Evolutionary conservation across 2,888 invertebrate genomes (phyloP).

Genomic region (Globia sparganii): DNA sequence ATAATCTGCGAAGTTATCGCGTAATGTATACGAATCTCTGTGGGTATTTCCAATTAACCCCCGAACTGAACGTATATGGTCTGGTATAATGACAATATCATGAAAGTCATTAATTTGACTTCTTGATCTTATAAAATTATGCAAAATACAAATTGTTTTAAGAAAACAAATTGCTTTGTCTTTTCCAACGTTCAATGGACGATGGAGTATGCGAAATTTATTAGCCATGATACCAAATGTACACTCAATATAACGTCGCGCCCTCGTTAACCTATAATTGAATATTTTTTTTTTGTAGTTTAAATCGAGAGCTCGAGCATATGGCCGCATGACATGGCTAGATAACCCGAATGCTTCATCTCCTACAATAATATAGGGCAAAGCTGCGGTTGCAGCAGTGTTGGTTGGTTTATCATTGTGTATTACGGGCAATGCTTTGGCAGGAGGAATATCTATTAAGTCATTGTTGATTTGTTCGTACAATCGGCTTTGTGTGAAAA

Average conservation of each 20-base stretch:
- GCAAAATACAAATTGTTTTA: slow-evolving; percentile 49
- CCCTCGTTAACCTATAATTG: slow-evolving; percentile 51
- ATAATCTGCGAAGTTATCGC: slow-evolving; percentile 60
- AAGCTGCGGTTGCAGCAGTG: slow-evolving; percentile 51
- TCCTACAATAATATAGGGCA: slow-evolving; percentile 45
- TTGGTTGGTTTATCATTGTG: slow-evolving; percentile 55
- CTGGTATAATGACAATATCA: slow-evolving; percentile 57
- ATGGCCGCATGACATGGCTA: slow-evolving; percentile 60
- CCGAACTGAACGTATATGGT: slow-evolving; percentile 52
- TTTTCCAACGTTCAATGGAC: slow-evolving; percentile 56
- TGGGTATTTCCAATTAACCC: slow-evolving; percentile 49
- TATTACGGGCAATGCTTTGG: slow-evolving; percentile 49
- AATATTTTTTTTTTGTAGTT: slow-evolving; percentile 57
- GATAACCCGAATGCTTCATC: slow-evolving; percentile 54
- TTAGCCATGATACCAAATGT: slow-evolving; percentile 59
- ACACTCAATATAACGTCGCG: slow-evolving; percentile 60
- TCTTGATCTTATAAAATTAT: slow-evolving; percentile 47
- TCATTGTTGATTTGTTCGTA: slow-evolving; percentile 54
- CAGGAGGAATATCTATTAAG: slow-evolving; percentile 59
- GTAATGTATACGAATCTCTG: slow-evolving; percentile 55
- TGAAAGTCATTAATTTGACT: slow-evolving; percentile 34
- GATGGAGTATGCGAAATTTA: slow-evolving; percentile 58
- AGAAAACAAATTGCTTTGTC: slow-evolving; percentile 49
- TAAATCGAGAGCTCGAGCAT: slow-evolving; percentile 59
- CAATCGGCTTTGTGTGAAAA: slow-evolving; percentile 59